phyloP scores from a whole-genome alignment of 2,888 invertebrate genomes.

The Merodon equestris region DNA sequence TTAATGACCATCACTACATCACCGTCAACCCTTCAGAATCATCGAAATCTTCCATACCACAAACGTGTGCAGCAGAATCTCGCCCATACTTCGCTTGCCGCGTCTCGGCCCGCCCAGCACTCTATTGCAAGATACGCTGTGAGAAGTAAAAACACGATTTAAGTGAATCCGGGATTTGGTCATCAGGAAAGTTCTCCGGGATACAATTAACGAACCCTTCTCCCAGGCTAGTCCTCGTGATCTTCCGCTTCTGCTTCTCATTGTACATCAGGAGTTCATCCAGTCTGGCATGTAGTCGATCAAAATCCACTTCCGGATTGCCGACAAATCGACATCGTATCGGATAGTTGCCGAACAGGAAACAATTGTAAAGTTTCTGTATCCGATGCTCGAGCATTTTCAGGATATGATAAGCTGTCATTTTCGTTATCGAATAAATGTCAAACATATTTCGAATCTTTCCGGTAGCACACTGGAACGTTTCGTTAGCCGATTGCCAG shows the following conservation, averaged over 20 bases:
- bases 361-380: constrained; percentile 75
- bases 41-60: constrained; percentile 30
- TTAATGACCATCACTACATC: too few species aligned
- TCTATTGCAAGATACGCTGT: constrained; percentile 8
- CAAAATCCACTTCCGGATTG: constrained; percentile 74
- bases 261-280: constrained; percentile 75
- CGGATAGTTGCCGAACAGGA: constrained; percentile 72
- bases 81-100: not conserved
- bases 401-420: constrained; percentile 73
- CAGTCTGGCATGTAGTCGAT: constrained; percentile 72
- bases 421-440: constrained; percentile 74
- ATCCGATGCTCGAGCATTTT: constrained; percentile 75
- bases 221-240: constrained; percentile 40
- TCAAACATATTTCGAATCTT: constrained; percentile 72
- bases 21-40: constrained; percentile 4
- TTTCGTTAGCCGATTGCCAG: constrained; percentile 72
- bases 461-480: constrained; percentile 72
- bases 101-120: not conserved
- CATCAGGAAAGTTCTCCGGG: constrained; percentile 72
- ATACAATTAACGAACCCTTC: constrained; percentile 71
- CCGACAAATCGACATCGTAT: constrained; percentile 74
- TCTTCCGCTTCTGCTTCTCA: constrained; percentile 73
- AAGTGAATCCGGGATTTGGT: constrained; percentile 71
- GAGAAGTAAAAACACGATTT: constrained; percentile 71
- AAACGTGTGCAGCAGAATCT: constrained; percentile 15